Conservation (phyloP, 2,888 invertebrate species). For the Ischnus inquisitorius region DNA sequence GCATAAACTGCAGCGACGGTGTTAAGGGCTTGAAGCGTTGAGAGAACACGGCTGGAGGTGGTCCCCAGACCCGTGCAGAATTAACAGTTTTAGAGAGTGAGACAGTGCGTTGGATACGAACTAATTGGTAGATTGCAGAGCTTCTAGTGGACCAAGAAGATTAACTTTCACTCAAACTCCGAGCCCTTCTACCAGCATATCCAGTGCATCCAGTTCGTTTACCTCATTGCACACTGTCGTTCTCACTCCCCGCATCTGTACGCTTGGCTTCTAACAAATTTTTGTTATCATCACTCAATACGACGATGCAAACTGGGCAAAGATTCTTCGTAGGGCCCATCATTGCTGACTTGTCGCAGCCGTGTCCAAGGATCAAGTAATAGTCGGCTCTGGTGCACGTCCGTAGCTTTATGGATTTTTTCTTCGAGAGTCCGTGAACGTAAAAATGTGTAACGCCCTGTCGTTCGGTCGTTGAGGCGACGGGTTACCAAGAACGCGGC, state of each 20-base stretch:
- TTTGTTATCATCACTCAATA: neutral
- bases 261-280: neutral
- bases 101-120: slow-evolving; percentile 81
- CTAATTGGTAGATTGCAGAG: slow-evolving; percentile 83
- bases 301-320: neutral
- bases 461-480: slow-evolving; percentile 66
- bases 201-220: slow-evolving; percentile 4
- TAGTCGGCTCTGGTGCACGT: slow-evolving; percentile 15
- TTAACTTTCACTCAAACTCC: slow-evolving; percentile 75
- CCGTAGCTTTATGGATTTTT: slow-evolving; percentile 32
- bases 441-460: slow-evolving; percentile 72
- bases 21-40: slow-evolving; percentile 33
- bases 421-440: slow-evolving; percentile 34
- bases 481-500: slow-evolving; percentile 70
- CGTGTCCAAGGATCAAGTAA: neutral
- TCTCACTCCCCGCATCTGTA: slow-evolving; percentile 34
- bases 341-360: slow-evolving; percentile 2
- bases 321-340: neutral
- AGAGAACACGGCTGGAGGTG: slow-evolving; percentile 37
- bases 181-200: slow-evolving; percentile 36
- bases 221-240: slow-evolving; percentile 53
- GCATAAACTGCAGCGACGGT: slow-evolving; percentile 22
- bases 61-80: slow-evolving; percentile 12
- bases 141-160: slow-evolving; percentile 83
- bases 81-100: slow-evolving; percentile 69